Evolutionary conservation across 2,113 vertebrate genomes (phyloP), one percentile per base, ranked within the genome.

Genomic region (Halcyon senegalensis): DNA sequence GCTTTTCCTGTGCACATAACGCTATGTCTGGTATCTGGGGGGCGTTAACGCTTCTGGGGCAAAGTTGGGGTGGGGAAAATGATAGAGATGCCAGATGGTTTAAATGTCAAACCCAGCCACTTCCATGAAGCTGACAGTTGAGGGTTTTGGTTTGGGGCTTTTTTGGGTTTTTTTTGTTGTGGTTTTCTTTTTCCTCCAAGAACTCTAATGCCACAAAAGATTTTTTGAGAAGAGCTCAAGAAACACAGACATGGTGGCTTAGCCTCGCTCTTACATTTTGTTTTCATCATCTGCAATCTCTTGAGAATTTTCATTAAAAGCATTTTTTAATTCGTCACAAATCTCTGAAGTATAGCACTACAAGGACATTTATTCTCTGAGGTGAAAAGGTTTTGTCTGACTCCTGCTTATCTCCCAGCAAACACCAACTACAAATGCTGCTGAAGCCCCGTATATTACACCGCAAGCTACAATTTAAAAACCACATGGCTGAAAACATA

Each of bases 11-110:
- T 13, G 66, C 48, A 41, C 21, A 5, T n/a, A 76, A 37, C 2
- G 5, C 37, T 33, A 0, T 2, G 6, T 20, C 53, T 3, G 2
- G 2, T 9, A 74, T 5, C 33, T 5, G 16, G 83, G 37, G 44
- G 50, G 55, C 1, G 1, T 9, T 9, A 44, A n/a, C 10, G 20
- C 8, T 59, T 24, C 25, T 7, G 46, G 24, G n/a, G 60, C 25
- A 68, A 85, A 59, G 43, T 0, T 56, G 41, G 7, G 12, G 24
- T 20, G 6, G 16, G 13, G n/a, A 82, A 86, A 91, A 63, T 5
- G 25, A 82, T 3, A 56, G 25, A 89, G 43, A 59, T 5, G 4
- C 31, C 6, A 3, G 5, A 44, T 13, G 4, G 35, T 41, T 92
- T 90, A 31, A 31, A 48, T 9, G 6, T 41, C 73, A 89, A 92